These are phyloP conservation scores for Phrynocephalus versicolor DNA, from an alignment of 2,113 vertebrate genomes.

Conservation along the genomic window DNA sequence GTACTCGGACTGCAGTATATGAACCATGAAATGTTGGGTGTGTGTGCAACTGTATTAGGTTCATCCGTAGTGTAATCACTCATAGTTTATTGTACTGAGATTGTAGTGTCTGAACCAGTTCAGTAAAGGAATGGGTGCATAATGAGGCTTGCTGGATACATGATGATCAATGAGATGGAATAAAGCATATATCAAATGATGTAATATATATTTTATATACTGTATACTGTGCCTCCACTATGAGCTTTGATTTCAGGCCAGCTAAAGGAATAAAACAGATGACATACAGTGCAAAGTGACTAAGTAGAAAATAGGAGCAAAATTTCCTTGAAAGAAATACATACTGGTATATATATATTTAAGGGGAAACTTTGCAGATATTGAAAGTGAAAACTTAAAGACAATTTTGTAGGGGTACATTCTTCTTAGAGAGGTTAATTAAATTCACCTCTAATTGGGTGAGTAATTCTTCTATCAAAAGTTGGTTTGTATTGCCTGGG, in stretches of 20 bases:
- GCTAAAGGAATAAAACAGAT: not conserved
- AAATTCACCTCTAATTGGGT: not conserved
- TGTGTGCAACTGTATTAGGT: too few relatives aligned
- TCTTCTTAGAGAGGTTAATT: constrained; percentile 6
- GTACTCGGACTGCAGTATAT: too few relatives aligned
- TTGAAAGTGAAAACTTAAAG: not conserved
- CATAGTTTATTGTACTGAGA: not conserved
- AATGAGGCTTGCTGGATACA: not conserved
- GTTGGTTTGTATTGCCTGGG: constrained; percentile 29
- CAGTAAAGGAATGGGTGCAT: not conserved
- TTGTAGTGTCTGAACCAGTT: not conserved
- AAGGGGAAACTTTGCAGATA: not conserved
- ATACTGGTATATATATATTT: too few relatives aligned
- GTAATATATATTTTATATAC: not conserved
- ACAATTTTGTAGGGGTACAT: not conserved
- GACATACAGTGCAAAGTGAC: not conserved
- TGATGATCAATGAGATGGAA: not conserved
- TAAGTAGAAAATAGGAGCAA: too few relatives aligned
- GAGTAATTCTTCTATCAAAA: constrained; percentile 11
- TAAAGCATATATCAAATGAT: not conserved
- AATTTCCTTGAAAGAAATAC: not conserved
- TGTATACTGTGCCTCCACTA: not conserved
- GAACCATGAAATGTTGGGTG: too few relatives aligned
- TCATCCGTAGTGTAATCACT: not conserved
- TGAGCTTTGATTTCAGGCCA: not conserved